Evolutionary conservation across 2,113 vertebrate species (phyloP).

Genomic region (Nyctibius bracteatus): DNA sequence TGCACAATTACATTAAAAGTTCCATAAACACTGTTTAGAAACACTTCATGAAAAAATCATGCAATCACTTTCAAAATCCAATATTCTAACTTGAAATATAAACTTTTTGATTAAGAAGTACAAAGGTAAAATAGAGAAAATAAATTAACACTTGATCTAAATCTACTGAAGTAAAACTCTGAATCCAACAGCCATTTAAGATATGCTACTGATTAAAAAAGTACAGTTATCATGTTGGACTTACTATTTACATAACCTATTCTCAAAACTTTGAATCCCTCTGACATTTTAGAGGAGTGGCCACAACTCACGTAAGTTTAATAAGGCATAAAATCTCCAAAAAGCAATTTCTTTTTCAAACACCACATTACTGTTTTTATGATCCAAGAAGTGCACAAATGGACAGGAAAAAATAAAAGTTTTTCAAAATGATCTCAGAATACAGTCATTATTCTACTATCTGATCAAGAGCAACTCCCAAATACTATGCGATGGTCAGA

Average conservation of each 20-base stretch:
- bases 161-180: background rate
- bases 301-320: background rate
- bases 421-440: background rate
- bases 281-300: background rate
- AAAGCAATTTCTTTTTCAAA: background rate
- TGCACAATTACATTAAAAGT: background rate
- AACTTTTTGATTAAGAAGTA: background rate
- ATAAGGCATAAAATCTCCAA: background rate
- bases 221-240: background rate
- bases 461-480: background rate
- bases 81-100: background rate
- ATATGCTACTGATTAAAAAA: background rate
- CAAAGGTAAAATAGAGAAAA: background rate
- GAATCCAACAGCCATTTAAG: background rate
- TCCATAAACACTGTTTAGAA: background rate
- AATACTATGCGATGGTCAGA: background rate
- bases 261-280: background rate
- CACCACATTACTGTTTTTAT: background rate
- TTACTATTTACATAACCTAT: background rate
- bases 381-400: background rate
- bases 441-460: background rate
- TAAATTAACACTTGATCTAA: background rate
- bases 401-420: background rate
- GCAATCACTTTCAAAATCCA: background rate
- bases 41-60: background rate